phyloP scores from a whole-genome alignment of 2,888 invertebrate species.

The Galeopsomyia nigrocyanea region DNA sequence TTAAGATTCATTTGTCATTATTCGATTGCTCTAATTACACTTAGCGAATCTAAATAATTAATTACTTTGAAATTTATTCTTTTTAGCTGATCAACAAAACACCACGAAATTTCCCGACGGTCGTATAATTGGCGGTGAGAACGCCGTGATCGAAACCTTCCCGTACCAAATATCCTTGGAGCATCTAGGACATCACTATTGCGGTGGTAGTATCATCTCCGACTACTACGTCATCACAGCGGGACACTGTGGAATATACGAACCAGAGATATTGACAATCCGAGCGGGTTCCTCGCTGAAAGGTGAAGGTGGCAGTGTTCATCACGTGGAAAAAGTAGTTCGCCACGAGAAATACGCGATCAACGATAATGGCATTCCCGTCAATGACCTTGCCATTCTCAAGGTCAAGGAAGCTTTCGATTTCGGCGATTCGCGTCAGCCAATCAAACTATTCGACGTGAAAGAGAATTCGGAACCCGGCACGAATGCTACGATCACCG shows the following conservation, averaged over 20 bases:
- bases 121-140: constrained; percentile 71
- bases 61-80: too few species aligned
- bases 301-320: constrained; percentile 69
- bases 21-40: too few species aligned
- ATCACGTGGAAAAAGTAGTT: constrained; percentile 68
- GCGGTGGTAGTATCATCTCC: constrained; percentile 73
- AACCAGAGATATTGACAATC: constrained; percentile 55
- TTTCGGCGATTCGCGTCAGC: constrained; percentile 68
- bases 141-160: constrained; percentile 69
- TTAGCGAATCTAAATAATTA: too few species aligned
- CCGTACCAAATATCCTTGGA: constrained; percentile 71
- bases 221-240: constrained; percentile 68
- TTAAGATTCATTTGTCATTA: too few species aligned
- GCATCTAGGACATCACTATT: constrained; percentile 68
- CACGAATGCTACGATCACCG: constrained; percentile 51
- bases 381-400: constrained; percentile 72
- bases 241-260: constrained; percentile 27
- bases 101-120: constrained; percentile 51
- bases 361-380: constrained; percentile 54
- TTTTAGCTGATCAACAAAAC: too few species aligned
- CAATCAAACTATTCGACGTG: constrained; percentile 68
- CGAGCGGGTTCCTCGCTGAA: constrained; percentile 69
- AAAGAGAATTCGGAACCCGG: constrained; percentile 55
- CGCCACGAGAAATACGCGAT: constrained; percentile 72
- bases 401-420: constrained; percentile 69